Conservation (phyloP, 2,797 vertebrate species). For the Scolopax bukidnonensis region DNA sequence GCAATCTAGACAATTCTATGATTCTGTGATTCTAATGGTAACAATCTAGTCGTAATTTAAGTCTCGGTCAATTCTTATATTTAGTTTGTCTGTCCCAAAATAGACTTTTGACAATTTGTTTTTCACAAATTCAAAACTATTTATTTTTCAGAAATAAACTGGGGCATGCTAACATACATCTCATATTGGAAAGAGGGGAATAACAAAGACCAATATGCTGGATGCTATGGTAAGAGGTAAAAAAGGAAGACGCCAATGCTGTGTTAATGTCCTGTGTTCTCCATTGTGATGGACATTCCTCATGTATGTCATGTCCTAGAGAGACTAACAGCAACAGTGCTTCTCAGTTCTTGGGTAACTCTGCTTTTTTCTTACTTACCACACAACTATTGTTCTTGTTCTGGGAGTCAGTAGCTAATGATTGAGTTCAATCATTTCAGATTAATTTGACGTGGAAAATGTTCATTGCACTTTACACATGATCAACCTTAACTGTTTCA, state of each 20-base stretch:
- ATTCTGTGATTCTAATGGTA: too few relatives aligned
- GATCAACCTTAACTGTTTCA: background rate
- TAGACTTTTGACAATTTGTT: background rate
- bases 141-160: background rate
- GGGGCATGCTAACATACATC: background rate
- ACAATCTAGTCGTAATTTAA: background rate
- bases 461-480: background rate
- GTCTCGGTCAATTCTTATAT: background rate
- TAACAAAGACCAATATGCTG: background rate
- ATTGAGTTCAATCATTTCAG: background rate
- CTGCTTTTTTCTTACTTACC: background rate
- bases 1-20: too few relatives aligned
- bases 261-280: rapidly evolving
- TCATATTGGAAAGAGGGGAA: background rate
- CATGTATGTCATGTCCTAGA: rapidly evolving
- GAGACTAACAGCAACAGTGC: background rate
- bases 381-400: background rate
- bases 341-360: background rate
- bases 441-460: background rate
- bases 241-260: background rate
- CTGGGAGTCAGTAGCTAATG: background rate
- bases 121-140: background rate
- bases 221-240: background rate
- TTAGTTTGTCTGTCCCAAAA: background rate
- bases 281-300: background rate